These are phyloP conservation scores for Drosophila kambysellisi DNA, from an alignment of 2,888 invertebrate genomes.

Conservation along the genomic window DNA sequence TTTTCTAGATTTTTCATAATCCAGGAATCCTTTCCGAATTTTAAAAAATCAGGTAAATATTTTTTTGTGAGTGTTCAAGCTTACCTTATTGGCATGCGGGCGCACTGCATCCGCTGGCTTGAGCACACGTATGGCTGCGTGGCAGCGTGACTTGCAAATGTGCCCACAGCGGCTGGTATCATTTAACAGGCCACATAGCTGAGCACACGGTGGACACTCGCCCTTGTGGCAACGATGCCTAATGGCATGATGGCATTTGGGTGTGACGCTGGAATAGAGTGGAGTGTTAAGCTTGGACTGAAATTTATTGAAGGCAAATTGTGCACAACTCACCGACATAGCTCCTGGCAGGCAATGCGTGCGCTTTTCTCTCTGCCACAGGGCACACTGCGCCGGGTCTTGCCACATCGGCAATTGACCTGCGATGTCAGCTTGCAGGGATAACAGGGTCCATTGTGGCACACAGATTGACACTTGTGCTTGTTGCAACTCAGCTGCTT, in stretches of 20 bases:
- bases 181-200: slow-evolving; percentile 88
- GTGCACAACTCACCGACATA: slow-evolving; percentile 87
- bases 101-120: slow-evolving; percentile 28
- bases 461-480: slow-evolving; percentile 92
- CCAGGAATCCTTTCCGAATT: no score
- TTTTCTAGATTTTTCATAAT: background rate
- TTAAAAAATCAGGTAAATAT: no score
- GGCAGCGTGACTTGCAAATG: slow-evolving; percentile 90
- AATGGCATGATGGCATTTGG: slow-evolving; percentile 94
- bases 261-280: slow-evolving; percentile 86
- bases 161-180: slow-evolving; percentile 86
- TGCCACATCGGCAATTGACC: slow-evolving; percentile 92
- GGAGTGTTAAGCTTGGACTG: background rate
- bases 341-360: slow-evolving; percentile 90
- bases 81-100: slow-evolving; percentile 60
- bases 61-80: no score
- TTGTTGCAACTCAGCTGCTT: slow-evolving; percentile 93
- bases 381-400: slow-evolving; percentile 91
- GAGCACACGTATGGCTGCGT: slow-evolving; percentile 89
- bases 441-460: slow-evolving; percentile 92
- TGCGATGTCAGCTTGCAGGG: slow-evolving; percentile 88
- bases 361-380: slow-evolving; percentile 93
- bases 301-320: background rate
- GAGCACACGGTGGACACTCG: slow-evolving; percentile 92
- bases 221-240: slow-evolving; percentile 93